A percentile compares a stretch with the other conserved stretches of the same genome.
Evolutionary conservation across 2,113 vertebrate genomes (phyloP).

Genomic region (Ameiurus melas): DNA sequence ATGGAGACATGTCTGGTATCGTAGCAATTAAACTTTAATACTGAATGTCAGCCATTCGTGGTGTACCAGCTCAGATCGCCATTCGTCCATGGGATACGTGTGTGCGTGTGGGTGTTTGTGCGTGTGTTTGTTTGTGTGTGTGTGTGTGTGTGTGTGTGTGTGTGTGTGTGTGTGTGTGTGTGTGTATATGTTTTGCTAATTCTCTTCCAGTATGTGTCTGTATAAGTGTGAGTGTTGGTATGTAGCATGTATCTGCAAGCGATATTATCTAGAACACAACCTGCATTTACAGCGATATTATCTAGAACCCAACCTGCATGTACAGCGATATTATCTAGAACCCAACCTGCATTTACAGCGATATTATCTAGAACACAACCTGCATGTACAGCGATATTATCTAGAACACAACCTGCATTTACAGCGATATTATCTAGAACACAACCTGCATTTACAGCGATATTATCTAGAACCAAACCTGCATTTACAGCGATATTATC

Average conservation of each 20-base stretch:
- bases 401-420: no score
- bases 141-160: background rate
- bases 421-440: no score
- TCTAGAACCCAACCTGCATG: no score
- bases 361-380: no score
- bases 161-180: background rate
- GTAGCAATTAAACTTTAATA: slow-evolving; percentile 27
- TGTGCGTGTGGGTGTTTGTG: background rate
- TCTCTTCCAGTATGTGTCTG: background rate
- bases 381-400: no score
- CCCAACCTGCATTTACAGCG: no score
- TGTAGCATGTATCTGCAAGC: background rate
- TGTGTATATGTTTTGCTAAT: background rate
- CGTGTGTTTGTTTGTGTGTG: background rate
- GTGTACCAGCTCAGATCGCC: slow-evolving; percentile 13
- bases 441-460: no score
- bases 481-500: no score
- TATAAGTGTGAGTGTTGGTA: background rate
- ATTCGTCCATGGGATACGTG: background rate
- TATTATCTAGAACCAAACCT: no score
- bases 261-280: no score
- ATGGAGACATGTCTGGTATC: slow-evolving; percentile 27
- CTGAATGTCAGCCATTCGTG: slow-evolving; percentile 26
- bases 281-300: no score
- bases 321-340: no score